These are phyloP conservation scores for Calameuta idolon DNA, from an alignment of 2,888 invertebrate species.

Conservation along the genomic window DNA sequence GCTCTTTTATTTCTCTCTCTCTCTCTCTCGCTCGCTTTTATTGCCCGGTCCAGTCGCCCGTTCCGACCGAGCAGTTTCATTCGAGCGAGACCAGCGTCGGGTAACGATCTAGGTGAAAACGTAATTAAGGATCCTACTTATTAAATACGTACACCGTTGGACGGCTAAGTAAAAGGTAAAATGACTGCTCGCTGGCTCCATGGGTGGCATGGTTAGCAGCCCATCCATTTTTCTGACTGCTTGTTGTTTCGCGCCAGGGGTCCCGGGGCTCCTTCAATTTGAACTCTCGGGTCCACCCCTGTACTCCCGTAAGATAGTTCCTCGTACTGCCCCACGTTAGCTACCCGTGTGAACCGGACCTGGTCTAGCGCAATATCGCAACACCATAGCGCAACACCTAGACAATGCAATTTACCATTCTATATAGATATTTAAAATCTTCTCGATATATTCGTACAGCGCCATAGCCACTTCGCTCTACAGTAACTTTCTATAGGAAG, in stretches of 20 bases:
- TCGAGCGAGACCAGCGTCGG: slow-evolving; percentile 2
- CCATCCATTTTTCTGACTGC: slow-evolving; percentile 67
- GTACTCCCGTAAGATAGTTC: slow-evolving; percentile 16
- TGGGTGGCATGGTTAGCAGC: slow-evolving; percentile 67
- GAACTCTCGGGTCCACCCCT: slow-evolving; percentile 35
- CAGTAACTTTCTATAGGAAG: neutral
- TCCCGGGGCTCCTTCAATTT: slow-evolving; percentile 51
- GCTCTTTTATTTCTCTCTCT: too few species aligned
- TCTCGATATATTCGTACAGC: too few species aligned
- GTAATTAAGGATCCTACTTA: slow-evolving; percentile 45
- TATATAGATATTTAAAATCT: neutral
- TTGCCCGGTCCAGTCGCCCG: neutral
- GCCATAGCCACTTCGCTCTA: neutral
- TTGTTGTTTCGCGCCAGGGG: slow-evolving; percentile 65
- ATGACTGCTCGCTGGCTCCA: slow-evolving; percentile 57
- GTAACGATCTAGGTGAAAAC: slow-evolving; percentile 41
- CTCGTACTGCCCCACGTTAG: neutral
- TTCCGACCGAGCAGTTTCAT: slow-evolving; percentile 2
- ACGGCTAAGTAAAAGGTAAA: slow-evolving; percentile 43
- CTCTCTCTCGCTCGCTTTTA: neutral
- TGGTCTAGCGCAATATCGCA: neutral
- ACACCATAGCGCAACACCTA: neutral
- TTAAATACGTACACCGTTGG: slow-evolving; percentile 35
- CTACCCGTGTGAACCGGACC: neutral
- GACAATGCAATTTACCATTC: neutral